Base-by-base conservation (phyloP, 2,113 vertebrate genomes). In the Ploceus nigricollis region DNA sequence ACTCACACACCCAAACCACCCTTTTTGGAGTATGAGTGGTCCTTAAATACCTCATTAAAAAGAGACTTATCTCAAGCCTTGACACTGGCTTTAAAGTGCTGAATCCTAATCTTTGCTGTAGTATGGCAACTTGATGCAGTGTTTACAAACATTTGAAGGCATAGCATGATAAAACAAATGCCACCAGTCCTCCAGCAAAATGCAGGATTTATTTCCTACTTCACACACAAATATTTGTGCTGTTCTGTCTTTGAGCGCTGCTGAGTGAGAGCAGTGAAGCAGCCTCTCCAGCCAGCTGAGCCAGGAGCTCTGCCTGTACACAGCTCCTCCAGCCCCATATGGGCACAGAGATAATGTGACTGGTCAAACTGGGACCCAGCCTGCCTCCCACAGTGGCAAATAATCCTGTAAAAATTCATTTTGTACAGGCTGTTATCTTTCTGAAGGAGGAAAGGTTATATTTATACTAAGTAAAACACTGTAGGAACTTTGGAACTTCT, bases 91-190 rank as follows among this genome's bases (percentile, higher is more conserved):
- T 72, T 56, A 47, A 83, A 76, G 78, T 17, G 3, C 15, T 27
- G 42, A 56, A 85, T 91, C 39, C 89, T 20, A 15, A 13, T 89
- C 66, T 61, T 65, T 73, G 75, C 81, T 90, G 91, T 65, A 79
- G 37, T 17, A 25, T 20, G 50, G 87, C 82, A 91, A 94, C 92
- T 66, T 70, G 53, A 65, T 0, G 1, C 39, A 39, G 35, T 80
- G 82, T 95, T 96, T 96, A 70, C 94, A 93, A 91, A 91, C 60
- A 94, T 73, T 95, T 87, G 35, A 66, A 93, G 66, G 50, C 91
- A 44, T 82, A 73, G 64, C 82, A 50, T 20, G 82, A 58, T 63
- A 73, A 91, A 96, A 95, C 82, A 96, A 97, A 90, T 58, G 87
- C 75, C 16, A 3, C 70, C 73, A 90, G 42, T 70, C 81, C 78